Percentiles rank a stretch among this genome's conserved stretches.
Conservation (phyloP, 2,888 invertebrate species). For the Glyphotaelius pellucidus region DNA sequence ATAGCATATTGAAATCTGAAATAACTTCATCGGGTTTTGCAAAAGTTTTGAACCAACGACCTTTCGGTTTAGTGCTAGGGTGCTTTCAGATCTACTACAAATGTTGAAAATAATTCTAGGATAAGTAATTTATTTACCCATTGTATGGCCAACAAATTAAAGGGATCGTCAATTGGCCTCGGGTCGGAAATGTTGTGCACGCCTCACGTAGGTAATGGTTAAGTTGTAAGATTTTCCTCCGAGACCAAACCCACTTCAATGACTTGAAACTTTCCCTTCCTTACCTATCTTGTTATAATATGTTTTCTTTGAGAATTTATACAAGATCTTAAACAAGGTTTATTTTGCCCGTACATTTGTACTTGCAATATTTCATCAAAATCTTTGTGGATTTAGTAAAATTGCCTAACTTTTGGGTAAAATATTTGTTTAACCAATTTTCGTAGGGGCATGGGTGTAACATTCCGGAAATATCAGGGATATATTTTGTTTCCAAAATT, state of each 20-base stretch:
- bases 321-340: slow-evolving; percentile 39
- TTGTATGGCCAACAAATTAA: too few relatives aligned
- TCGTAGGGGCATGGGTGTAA: background rate
- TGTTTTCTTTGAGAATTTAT: slow-evolving; percentile 42
- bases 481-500: background rate
- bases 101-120: background rate
- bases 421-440: slow-evolving; percentile 10
- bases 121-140: background rate
- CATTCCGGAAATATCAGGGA: background rate
- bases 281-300: slow-evolving; percentile 26
- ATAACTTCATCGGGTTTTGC: background rate
- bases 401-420: slow-evolving; percentile 10
- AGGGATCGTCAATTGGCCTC: background rate
- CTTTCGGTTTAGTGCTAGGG: background rate
- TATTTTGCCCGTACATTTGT: slow-evolving; percentile 13
- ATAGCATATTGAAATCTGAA: background rate
- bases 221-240: slow-evolving; percentile 46
- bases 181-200: slow-evolving; percentile 5
- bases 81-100: background rate
- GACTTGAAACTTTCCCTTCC: slow-evolving; percentile 25
- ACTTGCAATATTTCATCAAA: slow-evolving; percentile 25
- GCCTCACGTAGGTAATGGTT: slow-evolving; percentile 31
- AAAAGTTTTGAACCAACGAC: background rate
- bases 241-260: slow-evolving; percentile 46
- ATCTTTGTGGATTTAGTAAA: slow-evolving; percentile 37